Conservation (phyloP, 2,797 vertebrate species). For the Periophthalmus magnuspinnatus region DNA sequence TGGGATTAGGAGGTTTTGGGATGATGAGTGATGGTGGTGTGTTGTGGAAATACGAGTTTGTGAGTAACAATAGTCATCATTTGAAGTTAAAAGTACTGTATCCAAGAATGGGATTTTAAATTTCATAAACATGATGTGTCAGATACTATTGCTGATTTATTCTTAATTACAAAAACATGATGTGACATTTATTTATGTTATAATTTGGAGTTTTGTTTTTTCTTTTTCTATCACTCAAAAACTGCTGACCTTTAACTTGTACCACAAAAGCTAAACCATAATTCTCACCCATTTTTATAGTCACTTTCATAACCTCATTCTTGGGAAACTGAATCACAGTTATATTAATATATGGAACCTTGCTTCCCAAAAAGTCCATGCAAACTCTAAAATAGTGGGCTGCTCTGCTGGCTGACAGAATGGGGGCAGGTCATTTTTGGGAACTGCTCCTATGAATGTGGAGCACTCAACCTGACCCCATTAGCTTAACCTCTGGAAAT, state of each 20-base stretch:
- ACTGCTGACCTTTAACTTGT: no score
- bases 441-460: not conserved
- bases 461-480: not conserved
- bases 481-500: not conserved
- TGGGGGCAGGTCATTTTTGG: conserved; percentile 4
- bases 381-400: not conserved
- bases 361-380: not conserved
- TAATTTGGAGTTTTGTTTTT: no score
- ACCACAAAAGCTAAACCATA: no score
- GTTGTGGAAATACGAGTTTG: not conserved
- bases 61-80: no score
- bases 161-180: no score
- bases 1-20: not conserved
- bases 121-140: no score
- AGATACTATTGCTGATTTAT: no score
- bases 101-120: no score
- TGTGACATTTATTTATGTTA: no score
- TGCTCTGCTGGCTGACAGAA: conserved; percentile 4
- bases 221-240: no score
- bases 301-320: conserved; percentile 7
- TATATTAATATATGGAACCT: not conserved
- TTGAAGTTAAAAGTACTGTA: no score
- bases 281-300: conserved; percentile 16
- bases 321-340: not conserved
- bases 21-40: not conserved